These are phyloP conservation scores for Drosophila anomalipes DNA, from an alignment of 2,888 invertebrate species.

Conservation along the genomic window DNA sequence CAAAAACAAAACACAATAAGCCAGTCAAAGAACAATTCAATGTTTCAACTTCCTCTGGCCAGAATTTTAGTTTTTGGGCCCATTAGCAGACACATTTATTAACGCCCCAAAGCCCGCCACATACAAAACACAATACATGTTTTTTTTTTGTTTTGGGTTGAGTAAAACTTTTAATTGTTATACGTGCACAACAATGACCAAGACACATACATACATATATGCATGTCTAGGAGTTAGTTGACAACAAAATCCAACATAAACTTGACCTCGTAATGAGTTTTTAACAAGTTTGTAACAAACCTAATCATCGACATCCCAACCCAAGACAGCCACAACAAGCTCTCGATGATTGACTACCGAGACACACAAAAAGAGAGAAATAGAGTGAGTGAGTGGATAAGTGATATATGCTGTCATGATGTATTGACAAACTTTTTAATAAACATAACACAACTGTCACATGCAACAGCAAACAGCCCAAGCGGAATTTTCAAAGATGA, in stretches of 20 bases:
- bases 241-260: conserved; percentile 27
- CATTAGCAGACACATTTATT: conserved; percentile 59
- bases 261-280: conserved; percentile 65
- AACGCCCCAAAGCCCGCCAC: conserved; percentile 40
- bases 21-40: conserved; percentile 24
- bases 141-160: conserved; percentile 26
- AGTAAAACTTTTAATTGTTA: conserved; percentile 70
- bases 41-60: conserved; percentile 31
- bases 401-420: conserved; percentile 39
- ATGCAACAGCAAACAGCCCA: conserved; percentile 64
- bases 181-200: conserved; percentile 33
- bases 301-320: conserved; percentile 43
- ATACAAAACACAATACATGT: conserved; percentile 26
- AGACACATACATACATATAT: conserved; percentile 12
- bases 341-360: conserved; percentile 46
- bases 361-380: not conserved
- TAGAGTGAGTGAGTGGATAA: conserved; percentile 12
- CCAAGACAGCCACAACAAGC: conserved; percentile 12
- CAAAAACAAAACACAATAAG: conserved; percentile 16
- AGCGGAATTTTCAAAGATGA: conserved; percentile 37
- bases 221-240: not conserved
- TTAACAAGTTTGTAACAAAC: conserved; percentile 66
- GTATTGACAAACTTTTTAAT: conserved; percentile 73
- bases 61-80: conserved; percentile 14
- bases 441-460: conserved; percentile 78